Conservation (phyloP, 2,888 invertebrate species). For the Dolomedes plantarius region DNA sequence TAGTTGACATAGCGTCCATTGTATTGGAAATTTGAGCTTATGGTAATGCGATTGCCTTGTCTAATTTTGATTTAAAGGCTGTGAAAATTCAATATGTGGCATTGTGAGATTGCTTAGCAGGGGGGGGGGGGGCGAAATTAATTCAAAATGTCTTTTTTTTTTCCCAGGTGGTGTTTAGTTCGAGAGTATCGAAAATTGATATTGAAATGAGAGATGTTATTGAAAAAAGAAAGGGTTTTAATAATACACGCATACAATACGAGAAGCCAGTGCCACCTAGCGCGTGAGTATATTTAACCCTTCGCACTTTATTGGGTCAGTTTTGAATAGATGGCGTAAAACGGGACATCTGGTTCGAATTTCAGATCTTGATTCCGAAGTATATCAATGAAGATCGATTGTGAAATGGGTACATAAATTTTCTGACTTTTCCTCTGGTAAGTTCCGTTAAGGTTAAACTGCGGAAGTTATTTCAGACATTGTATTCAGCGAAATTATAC, state of each 20-base stretch:
- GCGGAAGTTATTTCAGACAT: no score
- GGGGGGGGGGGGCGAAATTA: background rate
- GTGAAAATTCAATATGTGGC: conserved; percentile 20
- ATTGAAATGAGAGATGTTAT: background rate
- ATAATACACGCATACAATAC: background rate
- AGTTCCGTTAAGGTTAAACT: no score
- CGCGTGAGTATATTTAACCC: no score
- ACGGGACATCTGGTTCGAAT: no score
- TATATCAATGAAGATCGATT: no score
- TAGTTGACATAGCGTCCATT: conserved; percentile 49
- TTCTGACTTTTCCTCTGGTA: no score
- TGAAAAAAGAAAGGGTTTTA: conserved; percentile 5
- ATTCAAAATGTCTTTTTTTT: background rate
- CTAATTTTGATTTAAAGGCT: conserved; percentile 39
- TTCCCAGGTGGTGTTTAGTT: background rate
- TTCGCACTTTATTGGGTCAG: no score
- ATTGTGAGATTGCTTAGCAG: background rate
- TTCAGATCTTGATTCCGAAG: no score
- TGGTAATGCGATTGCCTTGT: conserved; percentile 40
- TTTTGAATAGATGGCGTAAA: no score
- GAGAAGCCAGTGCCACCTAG: background rate
- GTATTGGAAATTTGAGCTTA: conserved; percentile 46
- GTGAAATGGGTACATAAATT: no score
- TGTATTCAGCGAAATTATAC: no score
- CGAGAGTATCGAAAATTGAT: background rate